Evolutionary conservation across 2,797 vertebrate species (phyloP).

Genomic region (Hypotaenidia philippensis): DNA sequence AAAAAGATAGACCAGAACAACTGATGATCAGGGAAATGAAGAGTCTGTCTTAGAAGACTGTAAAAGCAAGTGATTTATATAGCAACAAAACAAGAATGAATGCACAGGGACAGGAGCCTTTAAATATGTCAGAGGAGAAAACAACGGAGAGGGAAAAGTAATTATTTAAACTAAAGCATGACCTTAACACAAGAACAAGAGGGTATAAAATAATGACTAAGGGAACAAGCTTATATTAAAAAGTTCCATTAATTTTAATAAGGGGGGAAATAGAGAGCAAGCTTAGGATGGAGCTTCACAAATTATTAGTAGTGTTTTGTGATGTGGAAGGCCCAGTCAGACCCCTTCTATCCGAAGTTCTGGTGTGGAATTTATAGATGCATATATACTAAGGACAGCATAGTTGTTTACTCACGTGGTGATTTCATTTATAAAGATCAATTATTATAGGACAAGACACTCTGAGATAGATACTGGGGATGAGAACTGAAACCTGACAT

Average conservation of each 20-base stretch:
- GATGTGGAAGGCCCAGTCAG: not conserved
- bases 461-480: not conserved
- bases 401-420: not conserved
- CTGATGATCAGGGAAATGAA: not conserved
- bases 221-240: not conserved
- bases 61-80: not conserved
- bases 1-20: not conserved
- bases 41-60: not conserved
- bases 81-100: not conserved
- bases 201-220: not conserved
- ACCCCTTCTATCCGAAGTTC: not conserved
- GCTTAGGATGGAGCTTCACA: not conserved
- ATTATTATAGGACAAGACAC: not conserved
- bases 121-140: not conserved
- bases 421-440: not conserved
- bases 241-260: not conserved
- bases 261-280: not conserved
- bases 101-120: not conserved
- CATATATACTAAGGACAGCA: not conserved
- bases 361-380: not conserved
- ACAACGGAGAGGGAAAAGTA: not conserved
- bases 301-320: not conserved
- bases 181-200: conserved; percentile 12
- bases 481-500: not conserved
- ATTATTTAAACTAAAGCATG: not conserved